phyloP scores from a whole-genome alignment of 2,888 invertebrate species.

The Rhamphomyia laevipes region DNA sequence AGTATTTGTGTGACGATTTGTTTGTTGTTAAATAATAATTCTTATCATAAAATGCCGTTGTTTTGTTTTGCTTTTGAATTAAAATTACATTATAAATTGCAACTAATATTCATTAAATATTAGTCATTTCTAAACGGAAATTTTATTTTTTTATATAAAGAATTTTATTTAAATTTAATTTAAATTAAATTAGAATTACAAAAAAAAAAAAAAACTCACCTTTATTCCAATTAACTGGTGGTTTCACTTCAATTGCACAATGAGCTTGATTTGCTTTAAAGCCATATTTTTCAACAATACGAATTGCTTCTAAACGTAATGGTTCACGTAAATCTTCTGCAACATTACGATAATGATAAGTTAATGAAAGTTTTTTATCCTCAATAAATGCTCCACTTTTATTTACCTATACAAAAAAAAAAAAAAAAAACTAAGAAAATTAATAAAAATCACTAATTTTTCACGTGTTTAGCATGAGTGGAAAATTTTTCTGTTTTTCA shows the following conservation, averaged over 20 bases:
- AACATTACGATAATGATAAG: slow-evolving; percentile 60
- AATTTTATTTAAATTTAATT: no score
- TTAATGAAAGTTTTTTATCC: slow-evolving; percentile 57
- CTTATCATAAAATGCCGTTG: no score
- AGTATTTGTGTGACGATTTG: no score
- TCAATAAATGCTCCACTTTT: slow-evolving; percentile 64
- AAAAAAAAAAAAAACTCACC: slow-evolving; percentile 29
- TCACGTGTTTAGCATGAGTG: no score
- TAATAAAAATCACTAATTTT: background rate
- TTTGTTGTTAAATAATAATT: no score
- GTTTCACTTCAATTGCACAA: slow-evolving; percentile 63
- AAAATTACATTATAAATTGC: no score
- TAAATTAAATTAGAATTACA: no score
- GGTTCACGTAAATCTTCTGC: slow-evolving; percentile 43
- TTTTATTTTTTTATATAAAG: no score
- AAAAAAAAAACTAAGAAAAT: slow-evolving; percentile 3
- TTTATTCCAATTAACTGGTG: slow-evolving; percentile 67
- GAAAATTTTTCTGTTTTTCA: background rate
- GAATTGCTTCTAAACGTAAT: slow-evolving; percentile 44
- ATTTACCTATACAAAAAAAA: slow-evolving; percentile 37
- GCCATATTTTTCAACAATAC: slow-evolving; percentile 50
- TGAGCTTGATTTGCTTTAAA: slow-evolving; percentile 55
- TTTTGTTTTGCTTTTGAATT: no score
- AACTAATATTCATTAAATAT: no score
- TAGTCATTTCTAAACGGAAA: no score